Conservation (phyloP, 37 sponge, comb jelly and placozoan species). For the Agelas oroides region DNA sequence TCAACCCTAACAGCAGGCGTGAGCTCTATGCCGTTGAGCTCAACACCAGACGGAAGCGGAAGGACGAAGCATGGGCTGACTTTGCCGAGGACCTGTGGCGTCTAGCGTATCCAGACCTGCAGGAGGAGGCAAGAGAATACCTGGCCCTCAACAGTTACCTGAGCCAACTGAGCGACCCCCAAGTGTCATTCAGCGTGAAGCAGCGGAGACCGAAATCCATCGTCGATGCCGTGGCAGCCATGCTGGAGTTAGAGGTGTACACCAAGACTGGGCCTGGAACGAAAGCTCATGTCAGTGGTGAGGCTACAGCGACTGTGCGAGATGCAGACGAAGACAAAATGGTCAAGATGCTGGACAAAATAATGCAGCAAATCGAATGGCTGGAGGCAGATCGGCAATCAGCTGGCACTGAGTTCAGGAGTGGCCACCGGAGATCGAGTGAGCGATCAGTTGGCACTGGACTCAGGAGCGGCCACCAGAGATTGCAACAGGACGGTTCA, state of each 20-base stretch:
- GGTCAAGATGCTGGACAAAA: background rate
- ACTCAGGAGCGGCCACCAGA: no score
- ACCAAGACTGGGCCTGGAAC: background rate
- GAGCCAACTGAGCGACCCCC: background rate
- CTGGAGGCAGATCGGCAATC: no score
- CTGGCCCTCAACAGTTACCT: background rate
- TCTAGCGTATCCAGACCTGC: background rate
- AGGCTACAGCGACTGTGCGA: background rate
- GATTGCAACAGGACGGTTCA: no score
- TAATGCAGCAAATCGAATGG: background rate
- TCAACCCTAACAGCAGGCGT: no score
- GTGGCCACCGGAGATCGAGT: no score
- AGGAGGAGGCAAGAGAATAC: background rate
- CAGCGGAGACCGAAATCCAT: background rate
- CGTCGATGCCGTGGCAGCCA: background rate
- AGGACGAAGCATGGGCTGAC: background rate
- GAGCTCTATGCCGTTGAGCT: no score
- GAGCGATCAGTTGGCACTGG: no score
- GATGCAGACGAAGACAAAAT: background rate
- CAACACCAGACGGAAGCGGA: background rate
- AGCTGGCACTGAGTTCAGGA: no score
- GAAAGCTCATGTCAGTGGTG: no score
- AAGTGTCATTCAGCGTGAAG: background rate
- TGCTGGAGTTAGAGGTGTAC: background rate
- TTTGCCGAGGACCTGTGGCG: background rate